These are phyloP conservation scores for Schizopygopsis pylzovi DNA, from an alignment of 2,797 vertebrate species.

Conservation along the genomic window DNA sequence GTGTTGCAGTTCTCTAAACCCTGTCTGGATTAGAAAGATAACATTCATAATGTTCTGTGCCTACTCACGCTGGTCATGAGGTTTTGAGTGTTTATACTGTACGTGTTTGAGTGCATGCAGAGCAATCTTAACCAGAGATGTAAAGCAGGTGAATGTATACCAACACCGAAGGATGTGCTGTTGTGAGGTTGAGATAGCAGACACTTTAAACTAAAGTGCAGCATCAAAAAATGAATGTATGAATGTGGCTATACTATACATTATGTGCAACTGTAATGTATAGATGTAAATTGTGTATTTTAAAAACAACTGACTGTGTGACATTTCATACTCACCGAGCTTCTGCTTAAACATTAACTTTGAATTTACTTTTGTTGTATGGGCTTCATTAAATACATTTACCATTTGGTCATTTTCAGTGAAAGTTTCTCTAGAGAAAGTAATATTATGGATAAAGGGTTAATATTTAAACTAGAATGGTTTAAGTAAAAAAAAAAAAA, in stretches of 20 bases:
- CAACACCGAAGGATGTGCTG: background rate
- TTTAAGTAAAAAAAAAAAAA: background rate
- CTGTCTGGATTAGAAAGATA: conserved; percentile 57
- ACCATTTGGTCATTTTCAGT: background rate
- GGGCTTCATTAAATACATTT: background rate
- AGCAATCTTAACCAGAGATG: conserved; percentile 3
- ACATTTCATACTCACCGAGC: background rate
- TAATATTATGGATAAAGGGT: background rate
- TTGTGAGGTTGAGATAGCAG: background rate
- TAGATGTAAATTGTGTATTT: background rate
- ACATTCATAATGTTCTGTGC: conserved; percentile 45
- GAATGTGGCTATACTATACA: background rate
- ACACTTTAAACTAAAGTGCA: background rate
- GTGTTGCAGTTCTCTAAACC: conserved; percentile 48
- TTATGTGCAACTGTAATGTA: background rate
- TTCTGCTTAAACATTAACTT: background rate
- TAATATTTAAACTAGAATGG: background rate
- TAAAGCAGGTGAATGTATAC: conserved; percentile 3
- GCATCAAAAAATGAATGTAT: background rate
- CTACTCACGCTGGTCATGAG: conserved; percentile 54
- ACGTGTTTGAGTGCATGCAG: conserved; percentile 16
- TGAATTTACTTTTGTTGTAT: background rate
- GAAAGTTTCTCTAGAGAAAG: background rate
- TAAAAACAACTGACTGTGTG: background rate
- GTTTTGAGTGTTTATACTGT: conserved; percentile 26